These are phyloP conservation scores for Onychorhynchus coronatus DNA, from an alignment of 2,113 vertebrate species.

Conservation along the genomic window DNA sequence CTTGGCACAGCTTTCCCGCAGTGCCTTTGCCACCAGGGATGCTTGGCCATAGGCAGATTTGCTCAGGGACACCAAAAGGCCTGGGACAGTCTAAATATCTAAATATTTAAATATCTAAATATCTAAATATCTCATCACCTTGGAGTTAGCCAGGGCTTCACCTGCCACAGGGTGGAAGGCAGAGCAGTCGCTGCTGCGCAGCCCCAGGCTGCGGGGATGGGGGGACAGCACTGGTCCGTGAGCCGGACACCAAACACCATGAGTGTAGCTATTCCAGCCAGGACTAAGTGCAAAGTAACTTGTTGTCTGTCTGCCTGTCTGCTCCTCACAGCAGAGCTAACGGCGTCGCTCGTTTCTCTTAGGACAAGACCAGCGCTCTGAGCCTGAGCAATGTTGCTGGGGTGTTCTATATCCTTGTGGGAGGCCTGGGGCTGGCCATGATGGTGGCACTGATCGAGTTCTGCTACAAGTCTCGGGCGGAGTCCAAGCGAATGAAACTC, in stretches of 20 bases:
- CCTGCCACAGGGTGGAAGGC: background rate
- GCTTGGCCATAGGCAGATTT: background rate
- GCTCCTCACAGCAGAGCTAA: conserved; percentile 76
- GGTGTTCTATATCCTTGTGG: conserved; percentile 99
- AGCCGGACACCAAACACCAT: background rate
- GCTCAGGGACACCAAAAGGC: background rate
- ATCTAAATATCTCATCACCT: background rate
- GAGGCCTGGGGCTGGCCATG: conserved; percentile 98
- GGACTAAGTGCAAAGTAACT: conserved; percentile 45
- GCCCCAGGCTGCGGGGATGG: background rate
- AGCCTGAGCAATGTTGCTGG: conserved; percentile 99
- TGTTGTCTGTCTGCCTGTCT: conserved; percentile 62
- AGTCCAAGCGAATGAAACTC: conserved; percentile 99
- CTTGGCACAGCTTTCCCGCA: background rate
- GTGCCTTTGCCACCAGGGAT: background rate
- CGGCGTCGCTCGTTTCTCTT: conserved; percentile 84
- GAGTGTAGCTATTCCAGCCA: conserved; percentile 16
- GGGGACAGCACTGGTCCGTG: background rate
- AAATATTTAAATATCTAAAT: too few species aligned
- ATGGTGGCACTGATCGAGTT: conserved; percentile 99
- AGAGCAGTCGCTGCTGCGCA: background rate
- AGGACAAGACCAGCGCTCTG: conserved; percentile 99
- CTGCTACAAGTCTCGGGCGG: conserved; percentile 99
- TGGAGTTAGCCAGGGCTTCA: background rate
- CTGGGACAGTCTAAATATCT: too few species aligned